These are phyloP conservation scores for Trichacis sp. DNA, from an alignment of 2,888 invertebrate genomes.

Conservation along the genomic window DNA sequence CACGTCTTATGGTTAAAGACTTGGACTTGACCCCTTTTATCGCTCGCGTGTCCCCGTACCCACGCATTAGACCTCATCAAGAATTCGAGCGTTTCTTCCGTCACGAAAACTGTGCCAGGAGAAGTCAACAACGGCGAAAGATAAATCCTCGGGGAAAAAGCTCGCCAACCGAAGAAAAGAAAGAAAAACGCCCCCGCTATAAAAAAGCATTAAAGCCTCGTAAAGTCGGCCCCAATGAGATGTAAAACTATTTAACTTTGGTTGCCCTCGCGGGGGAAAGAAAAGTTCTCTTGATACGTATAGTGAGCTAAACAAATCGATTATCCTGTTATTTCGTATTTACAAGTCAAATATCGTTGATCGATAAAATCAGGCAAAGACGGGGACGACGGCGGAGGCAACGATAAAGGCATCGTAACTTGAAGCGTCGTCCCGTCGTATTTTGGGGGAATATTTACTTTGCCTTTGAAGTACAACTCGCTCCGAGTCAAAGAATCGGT, in stretches of 20 bases:
- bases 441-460: constrained; percentile 30
- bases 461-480: constrained; percentile 35
- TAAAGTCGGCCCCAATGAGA: no score
- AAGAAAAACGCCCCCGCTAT: no score
- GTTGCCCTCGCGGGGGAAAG: no score
- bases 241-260: no score
- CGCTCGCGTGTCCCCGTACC: constrained; percentile 15
- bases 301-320: constrained; percentile 14
- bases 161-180: no score
- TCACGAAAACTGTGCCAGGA: constrained; percentile 10
- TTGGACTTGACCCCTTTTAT: constrained; percentile 20
- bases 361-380: constrained; percentile 24
- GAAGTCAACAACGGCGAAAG: constrained; percentile 22
- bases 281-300: no score
- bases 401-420: constrained; percentile 47
- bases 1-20: constrained; percentile 17
- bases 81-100: constrained; percentile 10
- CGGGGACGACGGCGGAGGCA: constrained; percentile 12
- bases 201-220: no score
- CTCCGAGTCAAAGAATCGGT: constrained; percentile 37
- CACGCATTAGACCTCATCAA: constrained; percentile 12
- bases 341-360: constrained; percentile 39
- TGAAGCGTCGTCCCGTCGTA: constrained; percentile 30
- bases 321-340: constrained; percentile 31
- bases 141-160: constrained; percentile 5